Evolutionary conservation across 2,888 invertebrate genomes (phyloP).

Genomic region (Cynaeus angustus): DNA sequence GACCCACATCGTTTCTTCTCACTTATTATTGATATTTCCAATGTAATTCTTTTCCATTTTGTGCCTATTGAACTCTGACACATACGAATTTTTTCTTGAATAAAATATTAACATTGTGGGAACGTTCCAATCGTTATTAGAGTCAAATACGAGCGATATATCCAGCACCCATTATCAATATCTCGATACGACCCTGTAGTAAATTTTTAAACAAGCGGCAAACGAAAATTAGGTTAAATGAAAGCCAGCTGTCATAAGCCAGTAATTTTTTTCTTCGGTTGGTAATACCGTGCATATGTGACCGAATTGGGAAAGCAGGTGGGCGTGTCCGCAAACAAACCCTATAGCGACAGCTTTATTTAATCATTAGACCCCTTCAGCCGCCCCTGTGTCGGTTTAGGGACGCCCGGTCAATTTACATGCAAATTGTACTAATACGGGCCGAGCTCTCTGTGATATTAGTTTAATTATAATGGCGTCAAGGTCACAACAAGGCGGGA

Average conservation of each 20-base stretch:
- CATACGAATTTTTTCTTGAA: constrained; percentile 17
- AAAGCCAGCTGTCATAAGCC: too few relatives aligned
- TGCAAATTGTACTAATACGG: constrained; percentile 20
- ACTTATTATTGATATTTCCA: constrained; percentile 16
- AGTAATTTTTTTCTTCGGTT: too few relatives aligned
- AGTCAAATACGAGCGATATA: background rate
- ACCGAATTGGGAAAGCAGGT: constrained; percentile 15
- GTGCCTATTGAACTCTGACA: constrained; percentile 7
- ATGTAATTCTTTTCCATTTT: constrained; percentile 8
- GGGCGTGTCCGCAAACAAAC: constrained; percentile 21
- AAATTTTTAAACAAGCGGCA: too few relatives aligned
- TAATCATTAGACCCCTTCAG: constrained; percentile 25
- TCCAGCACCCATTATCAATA: too few relatives aligned
- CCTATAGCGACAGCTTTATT: constrained; percentile 20
- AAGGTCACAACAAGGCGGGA: too few relatives aligned
- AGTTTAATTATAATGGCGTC: too few relatives aligned
- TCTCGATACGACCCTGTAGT: too few relatives aligned
- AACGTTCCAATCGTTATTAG: constrained; percentile 11
- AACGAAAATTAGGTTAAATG: too few relatives aligned
- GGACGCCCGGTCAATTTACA: constrained; percentile 19
- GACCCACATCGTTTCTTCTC: background rate
- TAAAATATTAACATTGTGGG: constrained; percentile 18
- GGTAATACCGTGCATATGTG: constrained; percentile 5
- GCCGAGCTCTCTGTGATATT: background rate
- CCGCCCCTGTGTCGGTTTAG: constrained; percentile 14